Evolutionary conservation across 2,797 vertebrate species (phyloP), one percentile per base, ranked within the genome.

Genomic region (Falco cherrug): DNA sequence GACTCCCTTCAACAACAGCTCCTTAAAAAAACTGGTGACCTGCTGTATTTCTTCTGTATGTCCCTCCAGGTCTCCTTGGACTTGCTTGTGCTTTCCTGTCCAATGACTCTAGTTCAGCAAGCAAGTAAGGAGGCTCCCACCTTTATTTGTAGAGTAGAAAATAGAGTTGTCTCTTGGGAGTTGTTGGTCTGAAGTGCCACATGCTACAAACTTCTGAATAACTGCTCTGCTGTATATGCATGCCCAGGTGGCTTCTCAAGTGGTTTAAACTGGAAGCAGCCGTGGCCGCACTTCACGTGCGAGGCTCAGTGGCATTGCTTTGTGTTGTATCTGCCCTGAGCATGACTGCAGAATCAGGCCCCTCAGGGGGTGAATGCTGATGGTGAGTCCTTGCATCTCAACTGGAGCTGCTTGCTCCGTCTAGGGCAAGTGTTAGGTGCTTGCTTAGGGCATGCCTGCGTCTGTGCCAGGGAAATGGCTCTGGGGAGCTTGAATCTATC

Each of bases 271-370:
- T 77, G 80, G 31, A 76, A 48, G 61, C 68, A 76, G 79, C 67
- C 16, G 9, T 31, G 24, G 22, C 54, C 80, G 59, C 0, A 0
- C 54, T 68, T 88, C 64, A 43, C 2, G 1, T 50, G 24, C 90
- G 39, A 20, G n/a, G 14, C 21, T 67, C 39, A 35, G 43, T 77
- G 50, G 12, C 29, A 3, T 51, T 80, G 60, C 57, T 64, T 48
- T 75, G 65, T 59, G 65, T 48, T 1, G 0, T 20, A 39, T 21
- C 60, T 95, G 53, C 80, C 65, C 35, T 35, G 48, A 64, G 60
- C 0, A 1, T 53, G 84, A n/a, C 25, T 93, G 73, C 53, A 81
- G 65, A 59, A 51, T 24, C 0, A 0, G 48, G 56, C 56, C 24
- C 47, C 65, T 71, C 51, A 20, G 35, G 39, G 20, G 12, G 11